A percentile compares a stretch with the other conserved stretches of the same genome.
phyloP scores from a whole-genome alignment of 2,113 vertebrate species.

The Ailuropoda melanoleuca region DNA sequence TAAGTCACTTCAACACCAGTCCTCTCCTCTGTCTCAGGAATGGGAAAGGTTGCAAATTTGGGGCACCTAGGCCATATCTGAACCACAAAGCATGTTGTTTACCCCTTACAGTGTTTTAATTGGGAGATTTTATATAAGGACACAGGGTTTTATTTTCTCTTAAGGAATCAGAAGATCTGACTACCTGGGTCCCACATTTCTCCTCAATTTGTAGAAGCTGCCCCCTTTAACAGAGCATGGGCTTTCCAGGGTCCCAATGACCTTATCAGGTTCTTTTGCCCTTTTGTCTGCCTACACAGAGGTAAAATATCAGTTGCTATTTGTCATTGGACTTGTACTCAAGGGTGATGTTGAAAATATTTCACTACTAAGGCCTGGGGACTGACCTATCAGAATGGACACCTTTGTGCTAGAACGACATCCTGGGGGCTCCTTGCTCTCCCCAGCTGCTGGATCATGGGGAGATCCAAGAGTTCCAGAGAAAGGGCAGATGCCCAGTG shows the following conservation, averaged over 20 bases:
- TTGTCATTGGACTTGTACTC: background rate
- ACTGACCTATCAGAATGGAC: background rate
- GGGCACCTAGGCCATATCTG: background rate
- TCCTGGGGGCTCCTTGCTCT: background rate
- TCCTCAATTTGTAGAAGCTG: background rate
- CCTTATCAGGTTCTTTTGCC: background rate
- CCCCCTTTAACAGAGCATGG: background rate
- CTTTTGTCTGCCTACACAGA: background rate
- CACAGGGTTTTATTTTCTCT: slow-evolving; percentile 1
- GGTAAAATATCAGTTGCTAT: background rate
- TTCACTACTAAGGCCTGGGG: background rate
- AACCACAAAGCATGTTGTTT: background rate
- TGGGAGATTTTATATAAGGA: slow-evolving; percentile 12
- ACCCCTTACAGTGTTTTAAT: background rate
- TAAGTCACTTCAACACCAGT: background rate
- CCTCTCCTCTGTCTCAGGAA: background rate
- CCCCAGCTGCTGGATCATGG: background rate
- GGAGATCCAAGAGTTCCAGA: background rate
- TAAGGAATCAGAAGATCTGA: slow-evolving; percentile 10
- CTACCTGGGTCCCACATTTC: background rate
- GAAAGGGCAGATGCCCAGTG: background rate
- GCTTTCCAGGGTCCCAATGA: background rate
- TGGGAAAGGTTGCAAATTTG: background rate
- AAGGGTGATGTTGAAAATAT: background rate
- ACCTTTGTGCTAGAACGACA: background rate